These are phyloP conservation scores for Triops longicaudatus DNA, from an alignment of 1,140 invertebrate species.

Conservation along the genomic window DNA sequence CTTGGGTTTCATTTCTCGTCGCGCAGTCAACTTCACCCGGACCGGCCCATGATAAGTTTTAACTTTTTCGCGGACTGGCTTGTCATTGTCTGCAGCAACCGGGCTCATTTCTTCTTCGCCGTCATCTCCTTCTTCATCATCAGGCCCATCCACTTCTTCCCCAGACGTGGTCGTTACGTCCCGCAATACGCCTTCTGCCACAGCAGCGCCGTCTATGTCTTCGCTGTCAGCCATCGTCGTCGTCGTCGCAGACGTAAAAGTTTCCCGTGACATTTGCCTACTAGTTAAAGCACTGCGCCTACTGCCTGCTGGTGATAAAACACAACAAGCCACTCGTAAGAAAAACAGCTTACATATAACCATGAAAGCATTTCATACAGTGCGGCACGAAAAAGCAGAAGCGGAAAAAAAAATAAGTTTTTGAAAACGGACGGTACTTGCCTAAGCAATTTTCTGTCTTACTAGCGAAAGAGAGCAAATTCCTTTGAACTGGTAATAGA, in stretches of 20 bases:
- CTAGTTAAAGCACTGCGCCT: background rate
- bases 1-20: conserved; percentile 1
- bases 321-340: background rate
- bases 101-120: background rate
- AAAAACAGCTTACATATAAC: too few species aligned
- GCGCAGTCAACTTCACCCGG: background rate
- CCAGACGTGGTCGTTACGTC: background rate
- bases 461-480: background rate
- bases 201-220: background rate
- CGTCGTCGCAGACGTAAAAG: background rate
- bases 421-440: background rate
- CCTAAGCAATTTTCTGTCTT: background rate
- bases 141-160: conserved; percentile 9
- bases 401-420: background rate
- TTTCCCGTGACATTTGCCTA: conserved; percentile 14
- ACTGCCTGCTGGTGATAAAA: background rate
- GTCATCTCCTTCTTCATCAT: background rate
- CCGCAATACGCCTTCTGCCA: background rate
- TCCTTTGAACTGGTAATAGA: background rate
- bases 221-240: background rate
- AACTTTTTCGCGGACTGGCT: background rate
- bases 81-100: background rate
- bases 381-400: background rate
- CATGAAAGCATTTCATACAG: too few species aligned
- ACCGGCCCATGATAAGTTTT: background rate